Evolutionary conservation across 2,113 vertebrate genomes (phyloP).

Genomic region (Carlito syrichta): DNA sequence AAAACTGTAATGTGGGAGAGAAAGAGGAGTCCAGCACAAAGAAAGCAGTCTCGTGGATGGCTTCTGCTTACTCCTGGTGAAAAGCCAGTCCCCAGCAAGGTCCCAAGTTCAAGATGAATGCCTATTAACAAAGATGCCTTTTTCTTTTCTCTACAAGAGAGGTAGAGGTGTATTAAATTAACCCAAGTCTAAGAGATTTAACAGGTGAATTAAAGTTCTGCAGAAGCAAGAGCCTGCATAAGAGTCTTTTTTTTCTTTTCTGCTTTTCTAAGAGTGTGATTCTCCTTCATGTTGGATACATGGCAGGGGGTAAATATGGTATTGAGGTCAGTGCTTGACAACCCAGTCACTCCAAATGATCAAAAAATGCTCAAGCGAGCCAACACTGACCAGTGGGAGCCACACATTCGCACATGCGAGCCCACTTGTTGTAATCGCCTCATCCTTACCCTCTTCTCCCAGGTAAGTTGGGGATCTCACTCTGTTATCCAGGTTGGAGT

Average conservation of each 20-base stretch:
- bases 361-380: background rate
- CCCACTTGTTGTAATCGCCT: background rate
- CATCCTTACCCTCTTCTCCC: background rate
- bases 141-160: slow-evolving; percentile 11
- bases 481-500: background rate
- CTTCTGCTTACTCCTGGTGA: background rate
- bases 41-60: background rate
- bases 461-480: no score
- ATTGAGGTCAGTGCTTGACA: background rate
- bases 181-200: background rate
- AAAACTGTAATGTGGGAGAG: background rate
- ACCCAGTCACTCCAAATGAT: background rate
- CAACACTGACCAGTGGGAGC: background rate
- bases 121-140: slow-evolving; percentile 29
- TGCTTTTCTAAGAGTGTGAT: background rate
- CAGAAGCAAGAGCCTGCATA: background rate
- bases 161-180: background rate
- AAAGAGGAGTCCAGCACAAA: background rate
- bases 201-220: background rate
- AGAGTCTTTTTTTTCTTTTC: background rate
- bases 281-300: background rate
- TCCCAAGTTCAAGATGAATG: slow-evolving; percentile 27
- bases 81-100: background rate
- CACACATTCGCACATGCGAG: background rate
- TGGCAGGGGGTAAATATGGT: background rate